Conservation (phyloP, 1,140 invertebrate species). For the Globodera ellingtonae region DNA sequence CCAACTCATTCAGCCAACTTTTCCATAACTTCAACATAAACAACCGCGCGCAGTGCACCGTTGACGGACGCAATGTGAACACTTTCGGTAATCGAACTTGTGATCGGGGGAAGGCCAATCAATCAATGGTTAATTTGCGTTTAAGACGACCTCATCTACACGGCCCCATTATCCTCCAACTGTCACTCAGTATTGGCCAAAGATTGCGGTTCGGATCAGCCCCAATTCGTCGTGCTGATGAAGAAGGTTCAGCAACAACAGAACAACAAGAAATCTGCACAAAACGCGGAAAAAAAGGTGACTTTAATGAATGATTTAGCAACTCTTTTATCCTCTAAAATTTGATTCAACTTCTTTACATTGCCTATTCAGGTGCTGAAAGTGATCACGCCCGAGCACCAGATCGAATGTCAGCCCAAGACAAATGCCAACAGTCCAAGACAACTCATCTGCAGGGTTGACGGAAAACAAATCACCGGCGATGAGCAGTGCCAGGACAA, state of each 20-base stretch:
- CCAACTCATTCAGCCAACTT: constrained; percentile 14
- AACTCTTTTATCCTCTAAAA: neutral
- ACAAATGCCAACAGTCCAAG: constrained; percentile 5
- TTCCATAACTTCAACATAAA: constrained; percentile 2
- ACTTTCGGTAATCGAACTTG: constrained; percentile 27
- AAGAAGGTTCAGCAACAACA: constrained; percentile 31
- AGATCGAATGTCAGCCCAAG: constrained; percentile 36
- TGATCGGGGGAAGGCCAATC: neutral
- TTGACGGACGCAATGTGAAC: constrained; percentile 24
- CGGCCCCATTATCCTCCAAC: constrained; percentile 13
- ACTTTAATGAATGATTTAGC: neutral
- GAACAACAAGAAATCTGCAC: neutral
- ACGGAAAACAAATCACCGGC: constrained; percentile 11
- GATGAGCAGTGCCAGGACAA: constrained; percentile 22
- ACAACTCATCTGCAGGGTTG: constrained; percentile 19
- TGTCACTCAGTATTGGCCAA: constrained; percentile 47
- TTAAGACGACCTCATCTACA: constrained; percentile 30
- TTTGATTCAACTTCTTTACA: neutral
- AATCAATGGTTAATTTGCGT: neutral
- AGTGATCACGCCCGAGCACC: constrained; percentile 32
- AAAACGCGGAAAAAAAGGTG: neutral
- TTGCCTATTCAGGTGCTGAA: constrained; percentile 35
- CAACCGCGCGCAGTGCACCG: constrained; percentile 27
- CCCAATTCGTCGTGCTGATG: constrained; percentile 47
- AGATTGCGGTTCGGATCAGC: constrained; percentile 32